Percentiles rank a stretch among this genome's conserved stretches.
These are phyloP conservation scores for Epizoanthus stellaris DNA, from an alignment of 92 coral and sea anemone genomes.

Conservation along the genomic window DNA sequence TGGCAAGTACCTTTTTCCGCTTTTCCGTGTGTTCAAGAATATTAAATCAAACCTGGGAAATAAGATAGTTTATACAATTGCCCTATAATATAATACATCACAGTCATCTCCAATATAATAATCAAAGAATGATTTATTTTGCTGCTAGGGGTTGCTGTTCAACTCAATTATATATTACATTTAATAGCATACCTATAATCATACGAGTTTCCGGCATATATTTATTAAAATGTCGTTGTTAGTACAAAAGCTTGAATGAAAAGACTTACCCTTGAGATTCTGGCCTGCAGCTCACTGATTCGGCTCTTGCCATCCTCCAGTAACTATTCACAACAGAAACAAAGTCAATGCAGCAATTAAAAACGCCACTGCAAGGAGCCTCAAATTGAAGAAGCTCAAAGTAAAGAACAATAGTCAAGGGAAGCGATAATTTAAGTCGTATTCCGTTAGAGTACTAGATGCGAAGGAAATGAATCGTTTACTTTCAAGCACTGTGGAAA, in stretches of 20 bases:
- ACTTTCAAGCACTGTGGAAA: too few relatives aligned
- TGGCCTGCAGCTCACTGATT: constrained; percentile 75
- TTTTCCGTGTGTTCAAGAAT: too few relatives aligned
- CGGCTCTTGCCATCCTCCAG: constrained; percentile 79
- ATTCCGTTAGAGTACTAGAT: too few relatives aligned
- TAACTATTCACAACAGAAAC: constrained; percentile 46
- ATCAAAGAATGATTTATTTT: not conserved
- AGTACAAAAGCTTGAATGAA: not conserved
- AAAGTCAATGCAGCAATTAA: not conserved
- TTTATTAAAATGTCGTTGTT: not conserved
- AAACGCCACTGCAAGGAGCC: not conserved
- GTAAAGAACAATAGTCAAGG: not conserved
- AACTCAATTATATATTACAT: not conserved
- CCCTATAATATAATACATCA: too few relatives aligned
- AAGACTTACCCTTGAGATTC: constrained; percentile 76
- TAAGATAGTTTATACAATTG: too few relatives aligned
- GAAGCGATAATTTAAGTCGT: too few relatives aligned
- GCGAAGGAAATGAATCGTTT: too few relatives aligned
- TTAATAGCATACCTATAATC: not conserved
- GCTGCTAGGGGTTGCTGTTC: not conserved
- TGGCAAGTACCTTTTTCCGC: too few relatives aligned
- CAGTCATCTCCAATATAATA: not conserved
- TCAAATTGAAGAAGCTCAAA: not conserved
- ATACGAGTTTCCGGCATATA: too few relatives aligned
- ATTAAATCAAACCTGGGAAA: too few relatives aligned